Base-by-base conservation (phyloP, 2,113 vertebrate genomes). In the Gallinago jamesoni region DNA sequence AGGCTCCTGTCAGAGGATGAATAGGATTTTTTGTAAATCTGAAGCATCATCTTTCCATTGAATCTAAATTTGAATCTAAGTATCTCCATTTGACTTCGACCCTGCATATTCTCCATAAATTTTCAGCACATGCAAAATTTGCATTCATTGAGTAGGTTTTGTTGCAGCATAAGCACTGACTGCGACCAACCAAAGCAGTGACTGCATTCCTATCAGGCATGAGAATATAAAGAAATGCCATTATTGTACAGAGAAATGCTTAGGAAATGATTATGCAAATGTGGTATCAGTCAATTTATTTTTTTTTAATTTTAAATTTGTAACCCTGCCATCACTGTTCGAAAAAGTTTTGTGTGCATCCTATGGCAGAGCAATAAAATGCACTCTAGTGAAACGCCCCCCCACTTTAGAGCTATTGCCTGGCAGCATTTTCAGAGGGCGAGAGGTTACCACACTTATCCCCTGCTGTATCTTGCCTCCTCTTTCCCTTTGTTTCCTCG, bases 381-480 rank as follows among this genome's bases (percentile, higher is more conserved):
- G 14, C 28, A 52, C 2, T 1, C 12, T 4, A 63, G 47, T 18
- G 41, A 84, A 79, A 87, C 14, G 52, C 4, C 2, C 11, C 5
- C 5, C 43, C 41, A 18, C 48, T 84, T 92, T 52, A 50, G 30
- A 85, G 24, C 43, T 67, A 4, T 28, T 92, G 70, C 62, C 55
- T 85, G 86, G 87, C 77, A 97, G 94, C 45, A 14, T 85, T 89
- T 89, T 87, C 84, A 91, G 69, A 91, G 84, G 79, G 67, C 63
- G 17, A 94, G 90, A 94, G 59, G 93, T 95, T 95, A 91, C 90
- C 66, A 87, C 89, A 74, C 74, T 95, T 87, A 59, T 31, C 14
- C 80, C 28, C 67, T 48, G 63, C 75, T 83, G 28, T 35, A 88
- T 82, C 35, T 35, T 39, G 4, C 57, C 84, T 63, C 35, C 45